Evolutionary conservation across 2,888 invertebrate species (phyloP).

Genomic region (Heteromyza rotundicornis): DNA sequence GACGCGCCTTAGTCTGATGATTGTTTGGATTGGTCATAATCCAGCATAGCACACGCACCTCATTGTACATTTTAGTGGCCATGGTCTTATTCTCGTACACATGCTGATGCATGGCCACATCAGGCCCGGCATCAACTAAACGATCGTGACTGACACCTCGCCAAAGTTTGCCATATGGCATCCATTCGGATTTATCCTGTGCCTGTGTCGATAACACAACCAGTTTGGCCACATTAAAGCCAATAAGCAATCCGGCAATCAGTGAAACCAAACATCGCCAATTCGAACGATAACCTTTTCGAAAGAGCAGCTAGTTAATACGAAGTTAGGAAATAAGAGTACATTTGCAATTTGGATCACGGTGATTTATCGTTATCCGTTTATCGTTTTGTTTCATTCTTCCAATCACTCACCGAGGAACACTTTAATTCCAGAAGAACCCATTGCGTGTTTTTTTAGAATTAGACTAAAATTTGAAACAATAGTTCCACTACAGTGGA

Average conservation of each 20-base stretch:
- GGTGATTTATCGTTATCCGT: too few species aligned
- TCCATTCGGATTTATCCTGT: slow-evolving; percentile 46
- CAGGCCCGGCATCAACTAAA: slow-evolving; percentile 61
- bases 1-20: slow-evolving; percentile 86
- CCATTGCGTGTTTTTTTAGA: too few species aligned
- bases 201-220: slow-evolving; percentile 54
- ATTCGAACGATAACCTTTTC: slow-evolving; percentile 63
- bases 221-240: slow-evolving; percentile 60
- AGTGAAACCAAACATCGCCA: slow-evolving; percentile 58
- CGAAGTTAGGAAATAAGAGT: too few species aligned
- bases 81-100: slow-evolving; percentile 71
- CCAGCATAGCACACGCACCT: slow-evolving; percentile 93
- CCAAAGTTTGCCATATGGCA: slow-evolving; percentile 50
- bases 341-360: too few species aligned
- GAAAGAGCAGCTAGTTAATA: too few species aligned
- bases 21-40: slow-evolving; percentile 93
- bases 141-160: slow-evolving; percentile 61
- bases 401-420: too few species aligned
- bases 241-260: slow-evolving; percentile 59
- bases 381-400: too few species aligned
- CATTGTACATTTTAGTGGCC: slow-evolving; percentile 74
- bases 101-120: slow-evolving; percentile 64
- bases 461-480: too few species aligned
- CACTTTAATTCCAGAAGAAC: too few species aligned
- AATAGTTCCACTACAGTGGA: too few species aligned